Base-by-base conservation (phyloP, 2,888 invertebrate genomes). In the Nemotelus pantherinus region DNA sequence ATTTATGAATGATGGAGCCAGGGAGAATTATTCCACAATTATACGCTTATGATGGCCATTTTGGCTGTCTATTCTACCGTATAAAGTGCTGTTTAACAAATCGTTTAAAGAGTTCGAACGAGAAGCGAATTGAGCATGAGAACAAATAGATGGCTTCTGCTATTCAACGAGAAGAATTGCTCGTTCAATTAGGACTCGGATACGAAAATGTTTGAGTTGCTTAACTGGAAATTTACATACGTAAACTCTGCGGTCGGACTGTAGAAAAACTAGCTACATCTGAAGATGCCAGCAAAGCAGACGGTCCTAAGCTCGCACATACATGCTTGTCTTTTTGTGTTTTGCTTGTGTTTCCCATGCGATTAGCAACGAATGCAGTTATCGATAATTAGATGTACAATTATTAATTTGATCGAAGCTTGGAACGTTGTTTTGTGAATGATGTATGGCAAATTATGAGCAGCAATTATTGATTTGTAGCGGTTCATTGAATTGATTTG, bases 51-150 rank as follows among this genome's bases (percentile, higher is more conserved):
- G 70, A 43, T 70, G 41, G 60, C 47, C 48, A 74, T 74, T 74
- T 74, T 3, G 74, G 63, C 74, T 63, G 74, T 74, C 63, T 39
- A 47, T 43, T 74, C 57, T 57, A 74, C 74, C 74, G 74, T 74
- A 57, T 48, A 50, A 44, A 63, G 74, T 63, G 63, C 74, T 74
- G 63, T 60, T 74, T 60, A 70, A 53, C 43, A 70, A 70, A 70
- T 70, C 55, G 70, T 60, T 60, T 25, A 7, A 41, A 41, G 60
- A 60, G 39, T 9, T 60, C 60, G 7, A 7, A 41, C 25, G 60
- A 7, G 60, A 60, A 43, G 60, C 60, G 7, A 60, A 60, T 41
- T 60, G 25, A 41, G 25, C 3, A 60, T 60, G n/a, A 60, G 41
- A 60, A 60, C 60, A 60, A 60, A 6, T 60, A 60, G 41, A 41